Percentiles rank a stretch among this genome's conserved stretches.
Conservation (phyloP, 2,888 invertebrate species). For the Steinernema scapterisci region DNA sequence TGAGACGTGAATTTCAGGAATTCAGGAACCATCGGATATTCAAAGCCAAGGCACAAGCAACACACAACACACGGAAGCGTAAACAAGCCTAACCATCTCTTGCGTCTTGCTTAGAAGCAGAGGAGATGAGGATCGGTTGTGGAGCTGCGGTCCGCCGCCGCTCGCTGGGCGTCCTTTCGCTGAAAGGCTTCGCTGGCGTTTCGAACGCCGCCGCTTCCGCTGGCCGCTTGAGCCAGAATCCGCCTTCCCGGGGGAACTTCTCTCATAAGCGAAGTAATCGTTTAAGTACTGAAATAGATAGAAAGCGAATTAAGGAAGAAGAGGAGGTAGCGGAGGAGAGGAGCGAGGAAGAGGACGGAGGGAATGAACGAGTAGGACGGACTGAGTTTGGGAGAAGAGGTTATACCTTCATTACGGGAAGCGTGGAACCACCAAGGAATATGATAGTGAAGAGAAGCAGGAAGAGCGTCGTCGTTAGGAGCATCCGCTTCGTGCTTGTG, state of each 20-base stretch:
- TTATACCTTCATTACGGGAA: constrained; percentile 85
- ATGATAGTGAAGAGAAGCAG: constrained; percentile 94
- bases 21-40: not conserved
- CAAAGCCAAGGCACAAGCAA: too few species aligned
- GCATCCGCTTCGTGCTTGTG: constrained; percentile 86
- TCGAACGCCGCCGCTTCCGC: constrained; percentile 4
- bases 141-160: not conserved
- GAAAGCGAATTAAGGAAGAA: constrained; percentile 14
- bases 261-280: constrained; percentile 33
- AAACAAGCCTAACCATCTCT: constrained; percentile 78
- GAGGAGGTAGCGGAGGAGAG: not conserved
- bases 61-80: constrained; percentile 8
- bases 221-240: not conserved
- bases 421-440: constrained; percentile 92
- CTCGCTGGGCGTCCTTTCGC: constrained; percentile 33
- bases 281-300: constrained; percentile 29
- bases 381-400: not conserved
- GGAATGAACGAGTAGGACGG: constrained; percentile 23
- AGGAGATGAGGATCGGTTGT: constrained; percentile 41
- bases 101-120: constrained; percentile 85
- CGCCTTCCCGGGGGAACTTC: not conserved
- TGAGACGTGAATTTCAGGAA: not conserved
- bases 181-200: constrained; percentile 31
- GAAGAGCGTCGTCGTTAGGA: constrained; percentile 96
- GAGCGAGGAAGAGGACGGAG: constrained; percentile 13